phyloP scores from a whole-genome alignment of 1,140 invertebrate species.

The Telenomus remus region DNA sequence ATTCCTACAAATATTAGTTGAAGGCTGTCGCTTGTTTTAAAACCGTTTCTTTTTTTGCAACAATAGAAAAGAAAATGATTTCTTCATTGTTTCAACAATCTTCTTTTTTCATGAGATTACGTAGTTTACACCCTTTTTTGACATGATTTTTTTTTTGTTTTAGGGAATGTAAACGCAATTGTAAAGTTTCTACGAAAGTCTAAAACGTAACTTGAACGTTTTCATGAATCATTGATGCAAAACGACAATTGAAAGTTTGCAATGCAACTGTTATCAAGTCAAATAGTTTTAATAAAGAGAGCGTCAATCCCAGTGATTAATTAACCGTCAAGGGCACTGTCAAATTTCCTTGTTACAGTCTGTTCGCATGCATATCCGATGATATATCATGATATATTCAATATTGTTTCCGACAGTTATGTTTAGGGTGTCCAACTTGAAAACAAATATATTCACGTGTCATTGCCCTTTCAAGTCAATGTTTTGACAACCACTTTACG shows the following conservation, averaged over 20 bases:
- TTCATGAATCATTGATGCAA: too few relatives aligned
- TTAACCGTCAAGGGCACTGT: constrained; percentile 36
- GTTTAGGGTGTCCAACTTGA: constrained; percentile 16
- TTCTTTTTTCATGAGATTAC: constrained; percentile 20
- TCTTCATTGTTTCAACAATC: too few relatives aligned
- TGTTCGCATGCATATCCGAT: too few relatives aligned
- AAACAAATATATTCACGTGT: constrained; percentile 32
- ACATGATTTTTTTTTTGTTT: too few relatives aligned
- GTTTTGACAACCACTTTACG: background rate
- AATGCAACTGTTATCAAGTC: constrained; percentile 21
- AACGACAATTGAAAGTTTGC: constrained; percentile 4
- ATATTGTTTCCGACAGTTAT: constrained; percentile 3
- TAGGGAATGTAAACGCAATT: too few relatives aligned
- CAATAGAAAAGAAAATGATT: constrained; percentile 8
- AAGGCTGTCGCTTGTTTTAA: constrained; percentile 30
- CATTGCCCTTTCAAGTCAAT: constrained; percentile 11
- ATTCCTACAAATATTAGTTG: constrained; percentile 51
- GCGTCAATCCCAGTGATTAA: constrained; percentile 37
- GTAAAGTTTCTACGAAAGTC: background rate
- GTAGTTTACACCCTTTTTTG: too few relatives aligned
- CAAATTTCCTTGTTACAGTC: constrained; percentile 43
- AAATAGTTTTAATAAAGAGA: constrained; percentile 14
- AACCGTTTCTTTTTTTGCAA: constrained; percentile 16
- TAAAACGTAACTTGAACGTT: too few relatives aligned
- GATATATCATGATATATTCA: constrained; percentile 1